Base-by-base conservation (phyloP, 2,888 invertebrate genomes). In the Callyntrura guangdongensis region DNA sequence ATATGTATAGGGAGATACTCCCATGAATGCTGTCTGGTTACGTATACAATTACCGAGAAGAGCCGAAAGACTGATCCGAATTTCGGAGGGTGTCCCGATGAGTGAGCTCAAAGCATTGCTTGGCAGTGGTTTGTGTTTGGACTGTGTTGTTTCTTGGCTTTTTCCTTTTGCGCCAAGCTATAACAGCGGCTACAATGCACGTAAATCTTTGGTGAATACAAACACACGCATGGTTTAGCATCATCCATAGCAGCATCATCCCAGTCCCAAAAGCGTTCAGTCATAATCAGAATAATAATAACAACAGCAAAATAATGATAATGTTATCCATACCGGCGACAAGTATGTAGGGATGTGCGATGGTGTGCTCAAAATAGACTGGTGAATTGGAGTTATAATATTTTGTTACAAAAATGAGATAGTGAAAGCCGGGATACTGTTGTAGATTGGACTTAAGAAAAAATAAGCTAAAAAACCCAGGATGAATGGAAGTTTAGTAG, bases 81-180 rank as follows among this genome's bases (percentile, higher is more conserved):
- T 61, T 84, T 89, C 61, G 83, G 83, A 88, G 74, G 74, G 83
- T 77, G 14, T 83, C 27, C 89, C 83, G 74, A 89, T 84, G 89
- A 83, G 25, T 74, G 0, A 45, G 72, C 59, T 59, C 45, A 83
- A 67, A 83, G 49, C 49, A 47, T 83, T 64, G 49, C 83, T 61
- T 45, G 59, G 22, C 61, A 81, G 81, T 61, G 61, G 77, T 77
- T 77, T 67, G 67, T 83, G 49, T 83, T 49, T 64, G 67, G 47
- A 67, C 36, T 36, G 25, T n/a, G 49, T 49, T 49, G 36, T 53
- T 77, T 22, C 12, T 49, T 53, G 77, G 14, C 49, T 74, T 74
- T 74, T 49, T n/a, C n/a, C 14, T 27, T 74, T 74, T 56, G 59
- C 56, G 11, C 61, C 36, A 82, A 64, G 82, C 59, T 82, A 36